Evolutionary conservation across 2,888 invertebrate genomes (phyloP).

Genomic region (Epinotia ramella): DNA sequence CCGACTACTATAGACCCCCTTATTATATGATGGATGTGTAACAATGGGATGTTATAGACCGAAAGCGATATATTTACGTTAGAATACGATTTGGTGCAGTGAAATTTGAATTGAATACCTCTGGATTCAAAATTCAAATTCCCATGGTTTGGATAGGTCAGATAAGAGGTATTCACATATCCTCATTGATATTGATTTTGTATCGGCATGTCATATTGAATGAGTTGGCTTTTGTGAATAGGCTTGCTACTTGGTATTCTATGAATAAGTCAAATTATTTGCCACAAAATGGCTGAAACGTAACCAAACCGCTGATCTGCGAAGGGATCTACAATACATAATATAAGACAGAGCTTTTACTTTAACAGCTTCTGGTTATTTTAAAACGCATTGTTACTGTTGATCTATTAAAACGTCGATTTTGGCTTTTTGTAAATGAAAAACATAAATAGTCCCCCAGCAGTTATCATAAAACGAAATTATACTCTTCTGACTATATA

Average conservation of each 20-base stretch:
- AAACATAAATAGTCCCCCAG: neutral
- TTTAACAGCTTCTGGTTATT: too few species aligned
- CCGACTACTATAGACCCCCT: conserved; percentile 10
- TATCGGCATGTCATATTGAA: conserved; percentile 17
- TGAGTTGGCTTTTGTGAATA: neutral
- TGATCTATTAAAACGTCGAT: too few species aligned
- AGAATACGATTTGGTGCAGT: neutral
- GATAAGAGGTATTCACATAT: neutral
- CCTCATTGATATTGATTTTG: neutral
- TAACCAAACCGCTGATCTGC: neutral
- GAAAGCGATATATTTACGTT: conserved; percentile 7
- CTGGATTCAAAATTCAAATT: neutral
- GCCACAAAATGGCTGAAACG: neutral
- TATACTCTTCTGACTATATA: neutral
- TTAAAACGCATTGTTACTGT: too few species aligned
- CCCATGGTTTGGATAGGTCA: too few species aligned
- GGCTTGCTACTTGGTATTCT: neutral
- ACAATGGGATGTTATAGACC: conserved; percentile 25
- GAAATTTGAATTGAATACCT: neutral
- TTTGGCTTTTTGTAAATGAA: neutral
- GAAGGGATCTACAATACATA: neutral
- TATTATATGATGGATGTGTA: conserved; percentile 8
- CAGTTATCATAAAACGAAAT: neutral
- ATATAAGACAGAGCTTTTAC: too few species aligned
- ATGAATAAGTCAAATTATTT: neutral